Base-by-base conservation (phyloP, 2,113 vertebrate genomes). In the Corynorhinus townsendii region DNA sequence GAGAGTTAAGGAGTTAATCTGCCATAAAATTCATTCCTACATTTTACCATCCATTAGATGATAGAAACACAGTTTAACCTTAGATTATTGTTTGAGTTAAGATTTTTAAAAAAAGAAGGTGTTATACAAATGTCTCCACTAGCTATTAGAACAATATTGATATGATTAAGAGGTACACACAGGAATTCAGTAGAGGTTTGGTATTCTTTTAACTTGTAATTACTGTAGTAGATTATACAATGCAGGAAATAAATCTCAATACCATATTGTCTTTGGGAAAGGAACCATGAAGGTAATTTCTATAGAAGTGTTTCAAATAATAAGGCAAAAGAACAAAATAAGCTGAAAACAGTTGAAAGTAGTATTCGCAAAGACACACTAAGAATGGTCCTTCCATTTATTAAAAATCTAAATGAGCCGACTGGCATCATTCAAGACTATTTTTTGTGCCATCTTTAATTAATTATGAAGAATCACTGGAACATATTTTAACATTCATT, bases 1-100 rank as follows among this genome's bases (percentile, higher is more conserved):
- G n/a, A 86, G 69, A 94, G 40, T 73, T 93, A 84, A 96, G 84
- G 33, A 30, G 28, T 20, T 91, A 93, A 86, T 94, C 72, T 66
- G 35, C 33, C 69, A 47, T 66, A 96, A 96, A 93, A 92, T 2
- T 54, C 0, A 12, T 95, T 81, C 64, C 75, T 95, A 77, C 11
- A 91, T 86, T 0, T 94, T 89, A 85, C 96, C 38, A 76, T 85
- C 47, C 45, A 95, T 92, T 94, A 95, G 86, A 93, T 86, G 19
- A 89, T 28, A 30, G 22, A 95, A 15, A 56, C 75, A 40, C 26
- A 93, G 30, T 89, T 92, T 83, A 4, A 22, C 11, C 79, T 72
- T 20, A 80, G 92, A 93, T 43, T 79, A 89, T 19, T 38, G 16
- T 80, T 96, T 90, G 7, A 80, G 12, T 71, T 76, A 94, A 96